Evolutionary conservation across 2,888 invertebrate genomes (phyloP).

Genomic region (Xestia sexstrigata): DNA sequence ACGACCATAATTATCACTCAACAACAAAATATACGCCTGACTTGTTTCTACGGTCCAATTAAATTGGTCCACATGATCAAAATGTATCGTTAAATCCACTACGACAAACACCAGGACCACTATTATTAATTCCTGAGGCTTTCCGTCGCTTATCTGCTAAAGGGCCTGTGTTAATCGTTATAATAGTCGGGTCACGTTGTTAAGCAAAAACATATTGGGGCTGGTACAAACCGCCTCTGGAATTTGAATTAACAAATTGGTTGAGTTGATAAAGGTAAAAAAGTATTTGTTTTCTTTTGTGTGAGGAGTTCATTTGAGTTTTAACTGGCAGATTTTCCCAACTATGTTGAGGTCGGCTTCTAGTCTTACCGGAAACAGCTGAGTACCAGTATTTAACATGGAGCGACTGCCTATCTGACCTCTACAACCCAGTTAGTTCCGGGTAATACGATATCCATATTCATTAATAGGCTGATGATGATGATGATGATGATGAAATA

Average conservation of each 20-base stretch:
- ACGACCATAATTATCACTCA: background rate
- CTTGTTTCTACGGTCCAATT: background rate
- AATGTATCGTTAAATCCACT: slow-evolving; percentile 19
- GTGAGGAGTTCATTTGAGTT: background rate
- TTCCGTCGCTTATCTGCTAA: slow-evolving; percentile 46
- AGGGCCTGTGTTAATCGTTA: slow-evolving; percentile 45
- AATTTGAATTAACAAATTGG: slow-evolving; percentile 44
- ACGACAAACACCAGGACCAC: slow-evolving; percentile 17
- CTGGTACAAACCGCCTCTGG: slow-evolving; percentile 7
- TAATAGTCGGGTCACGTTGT: slow-evolving; percentile 48
- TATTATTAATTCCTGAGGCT: slow-evolving; percentile 45
- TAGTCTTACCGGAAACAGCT: too few species aligned
- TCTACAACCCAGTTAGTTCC: too few species aligned
- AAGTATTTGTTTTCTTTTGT: background rate
- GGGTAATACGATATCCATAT: too few species aligned
- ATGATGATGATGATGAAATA: too few species aligned
- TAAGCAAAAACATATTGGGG: slow-evolving; percentile 56
- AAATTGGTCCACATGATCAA: background rate
- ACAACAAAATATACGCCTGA: background rate
- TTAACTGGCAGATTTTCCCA: too few species aligned
- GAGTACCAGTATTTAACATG: too few species aligned
- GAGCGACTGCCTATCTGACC: too few species aligned
- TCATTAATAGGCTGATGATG: too few species aligned
- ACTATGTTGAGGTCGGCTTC: too few species aligned
- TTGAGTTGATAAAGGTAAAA: background rate